phyloP scores from a whole-genome alignment of 2,888 invertebrate genomes.

The Thereva nobilitata region DNA sequence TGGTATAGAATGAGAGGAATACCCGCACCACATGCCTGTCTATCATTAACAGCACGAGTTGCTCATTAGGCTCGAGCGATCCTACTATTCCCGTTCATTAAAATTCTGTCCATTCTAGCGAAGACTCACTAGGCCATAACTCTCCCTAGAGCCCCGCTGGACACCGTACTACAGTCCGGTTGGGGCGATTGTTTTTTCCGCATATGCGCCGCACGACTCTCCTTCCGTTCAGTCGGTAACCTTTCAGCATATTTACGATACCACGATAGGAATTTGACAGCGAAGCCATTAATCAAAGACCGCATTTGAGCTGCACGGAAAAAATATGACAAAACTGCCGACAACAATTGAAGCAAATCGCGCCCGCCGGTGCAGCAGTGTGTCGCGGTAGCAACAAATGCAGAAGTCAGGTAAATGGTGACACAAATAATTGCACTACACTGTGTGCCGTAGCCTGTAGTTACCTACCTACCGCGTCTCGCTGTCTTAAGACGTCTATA shows the following conservation, averaged over 20 bases:
- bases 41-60: conserved; percentile 35
- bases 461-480: no score
- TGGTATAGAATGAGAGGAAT: conserved; percentile 1
- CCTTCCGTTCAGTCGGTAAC: conserved; percentile 2
- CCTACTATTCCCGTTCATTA: conserved; percentile 29
- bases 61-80: conserved; percentile 22
- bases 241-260: conserved; percentile 35
- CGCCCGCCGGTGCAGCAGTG: conserved; percentile 14
- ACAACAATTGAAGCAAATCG: conserved; percentile 27
- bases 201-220: conserved; percentile 13
- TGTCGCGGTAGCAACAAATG: conserved; percentile 3
- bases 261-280: conserved; percentile 36
- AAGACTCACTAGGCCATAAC: conserved; percentile 25
- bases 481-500: no score
- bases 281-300: conserved; percentile 35
- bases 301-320: conserved; percentile 15
- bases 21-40: conserved; percentile 20
- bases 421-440: conserved; percentile 19
- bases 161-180: not conserved
- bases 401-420: conserved; percentile 6
- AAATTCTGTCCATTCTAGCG: conserved; percentile 28
- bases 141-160: not conserved
- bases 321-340: conserved; percentile 31
- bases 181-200: conserved; percentile 18
- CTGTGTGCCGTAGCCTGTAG: not conserved